Percentiles rank a stretch among this genome's conserved stretches.
Evolutionary conservation across 2,113 vertebrate genomes (phyloP).

Genomic region (Tyto alba): DNA sequence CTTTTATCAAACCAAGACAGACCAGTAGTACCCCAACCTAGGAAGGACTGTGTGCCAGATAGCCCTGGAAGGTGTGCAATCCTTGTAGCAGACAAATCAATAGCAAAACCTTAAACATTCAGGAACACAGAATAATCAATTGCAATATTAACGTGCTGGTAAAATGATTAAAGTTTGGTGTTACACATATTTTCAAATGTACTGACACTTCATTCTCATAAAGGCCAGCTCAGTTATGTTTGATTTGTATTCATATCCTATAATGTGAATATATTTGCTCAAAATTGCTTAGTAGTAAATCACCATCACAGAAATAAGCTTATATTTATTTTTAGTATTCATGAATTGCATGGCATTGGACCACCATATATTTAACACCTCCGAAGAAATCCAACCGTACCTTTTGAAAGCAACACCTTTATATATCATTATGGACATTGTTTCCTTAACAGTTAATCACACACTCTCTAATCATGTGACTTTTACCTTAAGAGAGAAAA

Average conservation of each 20-base stretch:
- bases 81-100: not conserved
- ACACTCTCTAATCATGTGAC: conserved; percentile 60
- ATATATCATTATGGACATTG: conserved; percentile 72
- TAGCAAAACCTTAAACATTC: conserved; percentile 30
- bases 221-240: conserved; percentile 68
- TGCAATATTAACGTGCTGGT: conserved; percentile 57
- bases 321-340: conserved; percentile 75
- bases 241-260: conserved; percentile 75
- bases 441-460: conserved; percentile 76
- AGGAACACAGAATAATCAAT: conserved; percentile 31
- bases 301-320: conserved; percentile 75
- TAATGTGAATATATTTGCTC: conserved; percentile 75
- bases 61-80: not conserved
- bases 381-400: conserved; percentile 69
- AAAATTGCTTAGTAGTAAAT: conserved; percentile 75
- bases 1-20: not conserved
- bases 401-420: conserved; percentile 71
- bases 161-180: conserved; percentile 67
- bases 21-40: not conserved
- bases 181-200: conserved; percentile 71
- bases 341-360: conserved; percentile 65
- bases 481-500: conserved; percentile 71
- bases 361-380: conserved; percentile 75
- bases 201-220: conserved; percentile 75
- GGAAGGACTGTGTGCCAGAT: not conserved